phyloP scores from a whole-genome alignment of 2,888 invertebrate genomes.

The Coleophora flavipennella region DNA sequence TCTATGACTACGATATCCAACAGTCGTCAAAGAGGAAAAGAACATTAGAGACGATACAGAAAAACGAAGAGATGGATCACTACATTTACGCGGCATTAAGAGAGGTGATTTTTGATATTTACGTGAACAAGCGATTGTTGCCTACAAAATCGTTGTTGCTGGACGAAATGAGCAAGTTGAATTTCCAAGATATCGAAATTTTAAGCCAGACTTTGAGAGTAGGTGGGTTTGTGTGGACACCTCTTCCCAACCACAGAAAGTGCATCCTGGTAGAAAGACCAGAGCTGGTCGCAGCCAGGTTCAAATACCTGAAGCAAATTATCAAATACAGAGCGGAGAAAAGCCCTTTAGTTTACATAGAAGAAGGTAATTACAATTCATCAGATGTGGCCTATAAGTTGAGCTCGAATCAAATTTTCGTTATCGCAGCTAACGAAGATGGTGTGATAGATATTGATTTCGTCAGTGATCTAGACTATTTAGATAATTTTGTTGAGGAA shows the following conservation, averaged over 20 bases:
- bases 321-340: constrained; percentile 12
- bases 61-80: too few species aligned
- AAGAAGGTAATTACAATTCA: background rate
- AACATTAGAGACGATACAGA: too few species aligned
- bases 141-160: background rate
- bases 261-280: constrained; percentile 20
- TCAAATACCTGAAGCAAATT: constrained; percentile 19
- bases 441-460: background rate
- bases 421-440: background rate
- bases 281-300: constrained; percentile 12
- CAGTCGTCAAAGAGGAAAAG: too few species aligned
- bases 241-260: constrained; percentile 14
- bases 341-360: constrained; percentile 5
- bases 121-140: constrained; percentile 1
- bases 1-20: too few species aligned
- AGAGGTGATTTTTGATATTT: background rate
- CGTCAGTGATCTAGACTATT: background rate
- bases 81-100: too few species aligned
- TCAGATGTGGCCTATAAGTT: background rate
- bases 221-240: constrained; percentile 18
- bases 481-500: background rate
- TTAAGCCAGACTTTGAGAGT: too few species aligned
- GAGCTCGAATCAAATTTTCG: too few species aligned
- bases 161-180: too few species aligned
- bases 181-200: too few species aligned